Base-by-base conservation (phyloP, 2,113 vertebrate genomes). In the Siniperca knerii region DNA sequence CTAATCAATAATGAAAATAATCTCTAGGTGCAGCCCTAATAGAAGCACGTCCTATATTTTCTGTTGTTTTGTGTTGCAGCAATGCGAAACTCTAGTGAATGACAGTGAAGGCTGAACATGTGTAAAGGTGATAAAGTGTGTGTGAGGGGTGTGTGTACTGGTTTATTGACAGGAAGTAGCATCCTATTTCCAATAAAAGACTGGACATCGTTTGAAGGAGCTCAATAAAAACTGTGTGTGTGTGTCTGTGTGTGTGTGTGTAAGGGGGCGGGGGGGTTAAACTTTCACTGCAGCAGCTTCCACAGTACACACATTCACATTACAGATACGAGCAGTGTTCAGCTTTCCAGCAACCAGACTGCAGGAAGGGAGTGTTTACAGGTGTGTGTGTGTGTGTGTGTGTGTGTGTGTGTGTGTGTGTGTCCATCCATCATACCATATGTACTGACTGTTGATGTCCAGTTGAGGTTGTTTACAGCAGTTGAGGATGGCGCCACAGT, bases 161-260 rank as follows among this genome's bases (percentile, higher is more conserved):
- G 23, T 85, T 75, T 89, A 44, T 68, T 5, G 77, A 44, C 71
- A 79, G 65, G 77, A 88, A 76, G 81, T 54, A 75, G 81, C 48
- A 2, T 74, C 81, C 60, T 10, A 25, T 86, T 72, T 79, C 66
- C 76, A 87, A 71, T 83, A 85, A 88, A 90, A 54, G 21, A 21
- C 4, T 33, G 11, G 33, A 60, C 57, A 64, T 69, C 55, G 61
- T 64, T 82, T 69, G 48, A 46, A 40, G 64, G n/a, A 4, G 4
- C 67, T 74, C 73, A 0, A 57, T 83, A 72, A 82, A 61, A 62
- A 4, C 18, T 76, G 60, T 0, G 75, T 46, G 29, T 35, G 68
- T 54, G n/a, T 64, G 78, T 52, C 62, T 48, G n/a, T 80, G 65
- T 50, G 66, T 70, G 58, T 72, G 69, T 55, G 62, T 33, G 52